Evolutionary conservation across 1,140 invertebrate species (phyloP).

Genomic region (Calephelis nemesis): DNA sequence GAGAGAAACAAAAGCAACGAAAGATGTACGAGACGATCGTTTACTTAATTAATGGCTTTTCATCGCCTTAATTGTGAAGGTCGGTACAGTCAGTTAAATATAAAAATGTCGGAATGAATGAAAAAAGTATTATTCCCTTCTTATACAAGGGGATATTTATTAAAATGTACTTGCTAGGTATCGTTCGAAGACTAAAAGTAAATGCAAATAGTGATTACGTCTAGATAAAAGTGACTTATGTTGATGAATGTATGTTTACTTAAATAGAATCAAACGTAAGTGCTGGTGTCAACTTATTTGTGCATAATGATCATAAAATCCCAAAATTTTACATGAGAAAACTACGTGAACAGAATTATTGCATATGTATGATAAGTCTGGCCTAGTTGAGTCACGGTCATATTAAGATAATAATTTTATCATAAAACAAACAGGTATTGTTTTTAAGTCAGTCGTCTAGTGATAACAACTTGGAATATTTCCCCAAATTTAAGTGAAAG

Average conservation of each 20-base stretch:
- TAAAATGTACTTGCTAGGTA: constrained; percentile 6
- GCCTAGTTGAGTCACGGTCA: not conserved
- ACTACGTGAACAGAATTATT: constrained; percentile 11
- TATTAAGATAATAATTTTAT: not conserved
- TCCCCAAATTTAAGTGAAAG: too few relatives aligned
- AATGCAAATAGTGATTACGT: constrained; percentile 22
- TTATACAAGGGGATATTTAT: constrained; percentile 15
- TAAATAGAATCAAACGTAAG: constrained; percentile 16
- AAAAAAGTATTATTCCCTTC: constrained; percentile 13
- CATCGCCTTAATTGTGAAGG: constrained; percentile 35
- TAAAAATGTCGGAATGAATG: constrained; percentile 25
- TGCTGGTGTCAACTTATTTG: constrained; percentile 17
- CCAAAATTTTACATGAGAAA: constrained; percentile 1
- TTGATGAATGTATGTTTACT: constrained; percentile 8
- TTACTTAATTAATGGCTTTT: constrained; percentile 45
- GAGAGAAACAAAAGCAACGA: constrained; percentile 15
- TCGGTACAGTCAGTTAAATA: constrained; percentile 26
- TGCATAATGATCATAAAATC: constrained; percentile 18
- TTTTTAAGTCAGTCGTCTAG: too few relatives aligned
- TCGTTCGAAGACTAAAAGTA: constrained; percentile 18
- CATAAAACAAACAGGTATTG: too few relatives aligned
- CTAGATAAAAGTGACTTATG: constrained; percentile 11
- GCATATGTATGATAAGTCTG: constrained; percentile 10
- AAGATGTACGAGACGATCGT: constrained; percentile 29
- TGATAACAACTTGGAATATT: too few relatives aligned